A percentile compares a stretch with the other conserved stretches of the same genome.
Conservation (phyloP, 2,888 invertebrate species). For the Gari tellinella region DNA sequence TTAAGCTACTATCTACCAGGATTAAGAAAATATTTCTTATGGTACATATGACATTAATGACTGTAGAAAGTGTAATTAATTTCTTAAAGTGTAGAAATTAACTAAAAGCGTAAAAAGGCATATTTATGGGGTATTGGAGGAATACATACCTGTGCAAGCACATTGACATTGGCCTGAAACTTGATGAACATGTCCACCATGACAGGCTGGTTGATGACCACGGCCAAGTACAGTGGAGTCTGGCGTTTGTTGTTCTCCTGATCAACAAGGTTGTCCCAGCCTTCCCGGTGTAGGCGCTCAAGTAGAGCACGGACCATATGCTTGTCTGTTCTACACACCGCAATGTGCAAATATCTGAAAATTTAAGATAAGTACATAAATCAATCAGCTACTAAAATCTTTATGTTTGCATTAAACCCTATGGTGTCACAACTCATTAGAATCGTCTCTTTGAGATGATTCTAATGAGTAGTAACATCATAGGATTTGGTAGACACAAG, state of each 20-base stretch:
- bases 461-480: not conserved
- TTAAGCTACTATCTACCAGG: too few relatives aligned
- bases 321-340: slow-evolving; percentile 71
- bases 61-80: too few relatives aligned
- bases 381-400: too few relatives aligned
- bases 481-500: too few relatives aligned
- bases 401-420: not conserved
- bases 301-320: slow-evolving; percentile 76
- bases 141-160: slow-evolving; percentile 77
- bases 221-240: slow-evolving; percentile 79
- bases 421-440: not conserved
- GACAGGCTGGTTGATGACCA: slow-evolving; percentile 70
- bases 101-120: too few relatives aligned
- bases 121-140: too few relatives aligned
- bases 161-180: slow-evolving; percentile 74
- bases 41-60: too few relatives aligned
- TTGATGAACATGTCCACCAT: slow-evolving; percentile 74
- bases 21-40: too few relatives aligned
- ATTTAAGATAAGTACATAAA: too few relatives aligned
- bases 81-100: too few relatives aligned
- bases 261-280: slow-evolving; percentile 69
- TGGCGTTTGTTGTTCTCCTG: slow-evolving; percentile 71
- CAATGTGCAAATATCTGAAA: slow-evolving; percentile 74
- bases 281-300: slow-evolving; percentile 70
- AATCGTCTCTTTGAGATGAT: not conserved